Evolutionary conservation across 2,113 vertebrate genomes (phyloP).

Genomic region (Phylloscopus trochiloides): DNA sequence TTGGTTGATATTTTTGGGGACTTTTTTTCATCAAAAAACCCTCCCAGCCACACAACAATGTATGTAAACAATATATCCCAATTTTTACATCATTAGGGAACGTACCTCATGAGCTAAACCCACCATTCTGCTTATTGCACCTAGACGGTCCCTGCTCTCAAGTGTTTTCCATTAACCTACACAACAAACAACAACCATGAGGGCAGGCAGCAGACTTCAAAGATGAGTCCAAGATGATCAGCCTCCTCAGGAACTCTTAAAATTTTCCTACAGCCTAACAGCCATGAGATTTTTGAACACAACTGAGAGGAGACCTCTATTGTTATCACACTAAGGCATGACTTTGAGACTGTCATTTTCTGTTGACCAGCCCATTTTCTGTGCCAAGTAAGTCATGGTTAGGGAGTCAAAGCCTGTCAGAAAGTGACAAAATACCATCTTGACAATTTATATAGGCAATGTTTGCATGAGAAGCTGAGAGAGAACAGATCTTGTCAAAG

Average conservation of each 20-base stretch:
- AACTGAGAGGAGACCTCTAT: neutral
- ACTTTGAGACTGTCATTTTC: neutral
- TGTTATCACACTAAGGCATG: neutral
- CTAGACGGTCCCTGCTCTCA: neutral
- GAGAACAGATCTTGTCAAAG: constrained; percentile 38
- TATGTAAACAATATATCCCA: neutral
- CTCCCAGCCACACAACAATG: neutral
- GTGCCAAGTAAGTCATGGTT: neutral
- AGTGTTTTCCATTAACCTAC: neutral
- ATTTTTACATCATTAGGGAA: neutral
- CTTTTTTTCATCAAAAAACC: neutral
- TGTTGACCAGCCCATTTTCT: neutral
- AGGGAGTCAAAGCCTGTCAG: neutral
- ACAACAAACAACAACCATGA: neutral
- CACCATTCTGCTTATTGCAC: fast-evolving
- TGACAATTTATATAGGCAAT: neutral
- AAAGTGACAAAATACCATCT: constrained; percentile 8
- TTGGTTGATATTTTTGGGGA: fast-evolving
- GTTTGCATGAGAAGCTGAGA: constrained; percentile 28
- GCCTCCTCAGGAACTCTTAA: neutral
- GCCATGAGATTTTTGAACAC: neutral
- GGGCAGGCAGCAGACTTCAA: neutral
- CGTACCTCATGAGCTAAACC: neutral
- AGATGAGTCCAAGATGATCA: neutral
- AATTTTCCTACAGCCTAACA: neutral